Conservation (phyloP, 2,113 vertebrate genomes). For the Scomber japonicus region DNA sequence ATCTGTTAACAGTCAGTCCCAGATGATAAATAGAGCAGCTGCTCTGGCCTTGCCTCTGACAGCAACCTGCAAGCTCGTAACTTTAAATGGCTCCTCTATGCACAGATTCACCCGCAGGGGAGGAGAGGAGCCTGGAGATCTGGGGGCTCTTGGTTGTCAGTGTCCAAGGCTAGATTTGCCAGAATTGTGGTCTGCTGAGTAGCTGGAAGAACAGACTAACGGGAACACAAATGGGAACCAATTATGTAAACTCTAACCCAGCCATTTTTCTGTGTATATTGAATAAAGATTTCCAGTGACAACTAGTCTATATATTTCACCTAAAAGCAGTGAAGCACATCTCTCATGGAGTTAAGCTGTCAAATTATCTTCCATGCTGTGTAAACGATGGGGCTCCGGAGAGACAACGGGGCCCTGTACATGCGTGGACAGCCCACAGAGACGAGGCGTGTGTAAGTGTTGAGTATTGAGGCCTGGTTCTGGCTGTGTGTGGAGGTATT, state of each 20-base stretch:
- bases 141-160: constrained; percentile 18
- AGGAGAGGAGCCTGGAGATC: constrained; percentile 14
- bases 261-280: constrained; percentile 22
- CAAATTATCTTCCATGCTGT: constrained; percentile 42
- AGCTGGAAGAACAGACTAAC: constrained; percentile 26
- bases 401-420: constrained; percentile 14
- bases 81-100: constrained; percentile 66
- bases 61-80: constrained; percentile 67
- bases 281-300: constrained; percentile 59
- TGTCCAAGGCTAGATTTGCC: constrained; percentile 38
- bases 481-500: constrained; percentile 3
- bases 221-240: constrained; percentile 59
- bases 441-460: neutral
- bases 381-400: constrained; percentile 36
- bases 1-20: constrained; percentile 52
- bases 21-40: constrained; percentile 66
- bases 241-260: constrained; percentile 55
- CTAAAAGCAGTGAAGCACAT: constrained; percentile 52
- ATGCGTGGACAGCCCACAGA: constrained; percentile 30
- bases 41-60: constrained; percentile 65
- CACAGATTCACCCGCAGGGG: constrained; percentile 28
- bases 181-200: constrained; percentile 6
- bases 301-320: constrained; percentile 43
- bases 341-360: constrained; percentile 51
- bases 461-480: constrained; percentile 7